phyloP scores from a whole-genome alignment of 1,140 invertebrate species.

The Helicoverpa zea region DNA sequence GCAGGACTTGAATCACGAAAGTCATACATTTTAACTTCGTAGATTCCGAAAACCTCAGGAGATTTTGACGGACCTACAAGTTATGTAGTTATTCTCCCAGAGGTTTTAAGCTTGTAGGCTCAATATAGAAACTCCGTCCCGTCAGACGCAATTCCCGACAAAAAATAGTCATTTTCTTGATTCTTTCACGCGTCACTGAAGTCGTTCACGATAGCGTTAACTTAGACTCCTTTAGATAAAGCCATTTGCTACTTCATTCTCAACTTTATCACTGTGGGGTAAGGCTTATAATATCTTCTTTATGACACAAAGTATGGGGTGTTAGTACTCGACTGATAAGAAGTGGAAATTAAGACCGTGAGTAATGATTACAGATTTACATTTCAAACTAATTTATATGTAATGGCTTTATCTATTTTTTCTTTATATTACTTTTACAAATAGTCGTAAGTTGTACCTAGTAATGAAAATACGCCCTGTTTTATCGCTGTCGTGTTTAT shows the following conservation, averaged over 20 bases:
- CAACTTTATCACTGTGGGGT: slow-evolving; percentile 48
- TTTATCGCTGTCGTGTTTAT: no score
- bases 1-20: no score
- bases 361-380: slow-evolving; percentile 70
- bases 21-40: no score
- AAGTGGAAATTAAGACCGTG: slow-evolving; percentile 74
- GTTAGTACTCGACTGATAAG: slow-evolving; percentile 70
- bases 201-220: slow-evolving; percentile 67
- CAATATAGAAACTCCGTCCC: not conserved
- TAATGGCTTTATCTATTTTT: slow-evolving; percentile 35
- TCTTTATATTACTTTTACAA: slow-evolving; percentile 24
- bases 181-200: slow-evolving; percentile 70
- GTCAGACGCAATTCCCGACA: slow-evolving; percentile 47
- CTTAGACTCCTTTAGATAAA: slow-evolving; percentile 52
- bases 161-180: slow-evolving; percentile 68
- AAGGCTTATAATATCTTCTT: slow-evolving; percentile 45
- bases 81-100: not conserved
- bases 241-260: slow-evolving; percentile 52
- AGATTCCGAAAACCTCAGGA: no score
- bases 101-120: not conserved
- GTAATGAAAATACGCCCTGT: not conserved
- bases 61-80: no score
- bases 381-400: slow-evolving; percentile 47
- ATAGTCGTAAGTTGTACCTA: not conserved
- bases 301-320: slow-evolving; percentile 50